Conservation (phyloP, 2,113 vertebrate genomes). For the Eulemur macaco region DNA sequence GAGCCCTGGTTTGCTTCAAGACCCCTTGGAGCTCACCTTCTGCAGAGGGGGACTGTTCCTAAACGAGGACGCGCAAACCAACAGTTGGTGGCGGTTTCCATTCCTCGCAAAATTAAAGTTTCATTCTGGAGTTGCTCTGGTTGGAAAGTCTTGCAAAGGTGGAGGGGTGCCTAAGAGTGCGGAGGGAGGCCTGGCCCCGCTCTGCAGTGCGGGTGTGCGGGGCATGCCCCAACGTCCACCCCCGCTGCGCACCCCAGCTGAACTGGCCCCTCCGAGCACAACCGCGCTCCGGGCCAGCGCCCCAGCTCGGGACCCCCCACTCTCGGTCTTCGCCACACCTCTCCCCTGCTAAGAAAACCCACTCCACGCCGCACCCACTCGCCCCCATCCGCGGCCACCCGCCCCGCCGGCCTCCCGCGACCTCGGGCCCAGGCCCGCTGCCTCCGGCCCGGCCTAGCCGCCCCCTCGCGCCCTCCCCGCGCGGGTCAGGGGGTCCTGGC, state of each 20-base stretch:
- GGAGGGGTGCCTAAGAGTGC: neutral
- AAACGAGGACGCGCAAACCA: neutral
- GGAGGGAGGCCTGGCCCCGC: neutral
- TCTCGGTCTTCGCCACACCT: neutral
- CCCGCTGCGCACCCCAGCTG: neutral
- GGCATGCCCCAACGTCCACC: neutral
- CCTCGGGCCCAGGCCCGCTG: neutral
- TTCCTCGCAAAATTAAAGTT: neutral
- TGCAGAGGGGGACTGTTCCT: neutral
- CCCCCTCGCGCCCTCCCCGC: neutral
- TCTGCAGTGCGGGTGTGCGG: neutral
- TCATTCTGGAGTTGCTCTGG: neutral
- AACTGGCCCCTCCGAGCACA: neutral
- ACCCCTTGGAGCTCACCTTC: neutral
- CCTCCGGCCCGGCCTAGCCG: accelerated
- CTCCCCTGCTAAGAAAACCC: neutral
- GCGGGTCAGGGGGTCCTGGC: neutral
- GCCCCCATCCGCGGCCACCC: neutral
- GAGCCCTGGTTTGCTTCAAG: neutral
- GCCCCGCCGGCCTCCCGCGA: neutral
- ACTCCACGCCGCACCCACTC: neutral
- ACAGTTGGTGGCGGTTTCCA: neutral
- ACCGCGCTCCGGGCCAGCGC: neutral
- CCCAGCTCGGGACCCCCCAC: neutral
- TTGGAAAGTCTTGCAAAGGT: neutral